Conservation (phyloP, 2,113 vertebrate species). For the Noctilio leporinus region DNA sequence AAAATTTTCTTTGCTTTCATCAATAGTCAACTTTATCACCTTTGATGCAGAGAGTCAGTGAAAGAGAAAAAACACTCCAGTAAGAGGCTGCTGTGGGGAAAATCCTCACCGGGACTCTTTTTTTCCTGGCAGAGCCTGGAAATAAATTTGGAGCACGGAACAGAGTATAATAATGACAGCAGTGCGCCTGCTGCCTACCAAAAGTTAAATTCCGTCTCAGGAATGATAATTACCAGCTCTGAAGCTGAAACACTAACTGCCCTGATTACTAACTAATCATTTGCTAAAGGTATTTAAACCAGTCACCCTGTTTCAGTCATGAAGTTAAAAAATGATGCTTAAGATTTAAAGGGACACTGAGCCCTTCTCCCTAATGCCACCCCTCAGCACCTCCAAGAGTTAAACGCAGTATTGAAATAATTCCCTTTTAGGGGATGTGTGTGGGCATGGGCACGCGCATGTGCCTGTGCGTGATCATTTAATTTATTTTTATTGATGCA, state of each 20-base stretch:
- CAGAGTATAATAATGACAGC: background rate
- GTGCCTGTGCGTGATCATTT: background rate
- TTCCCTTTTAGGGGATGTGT: background rate
- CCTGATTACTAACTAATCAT: conserved; percentile 76
- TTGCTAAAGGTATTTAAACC: conserved; percentile 72
- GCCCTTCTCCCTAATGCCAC: background rate
- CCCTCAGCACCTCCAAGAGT: background rate
- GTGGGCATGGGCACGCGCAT: background rate
- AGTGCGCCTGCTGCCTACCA: conserved; percentile 43
- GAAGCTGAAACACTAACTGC: conserved; percentile 60
- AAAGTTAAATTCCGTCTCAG: conserved; percentile 45
- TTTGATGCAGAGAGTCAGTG: background rate
- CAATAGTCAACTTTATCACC: background rate
- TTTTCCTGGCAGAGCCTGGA: background rate
- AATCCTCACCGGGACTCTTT: background rate
- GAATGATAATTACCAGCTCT: conserved; percentile 59
- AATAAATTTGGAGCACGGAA: background rate
- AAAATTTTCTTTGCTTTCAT: background rate
- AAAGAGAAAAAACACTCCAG: background rate
- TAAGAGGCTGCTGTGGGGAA: background rate
- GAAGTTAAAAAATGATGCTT: conserved; percentile 59
- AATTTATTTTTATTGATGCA: background rate
- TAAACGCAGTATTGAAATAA: background rate
- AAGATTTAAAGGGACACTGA: conserved; percentile 39
- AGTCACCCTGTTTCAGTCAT: conserved; percentile 69